phyloP scores from a whole-genome alignment of 2,113 vertebrate species.

The Ginglymostoma cirratum region DNA sequence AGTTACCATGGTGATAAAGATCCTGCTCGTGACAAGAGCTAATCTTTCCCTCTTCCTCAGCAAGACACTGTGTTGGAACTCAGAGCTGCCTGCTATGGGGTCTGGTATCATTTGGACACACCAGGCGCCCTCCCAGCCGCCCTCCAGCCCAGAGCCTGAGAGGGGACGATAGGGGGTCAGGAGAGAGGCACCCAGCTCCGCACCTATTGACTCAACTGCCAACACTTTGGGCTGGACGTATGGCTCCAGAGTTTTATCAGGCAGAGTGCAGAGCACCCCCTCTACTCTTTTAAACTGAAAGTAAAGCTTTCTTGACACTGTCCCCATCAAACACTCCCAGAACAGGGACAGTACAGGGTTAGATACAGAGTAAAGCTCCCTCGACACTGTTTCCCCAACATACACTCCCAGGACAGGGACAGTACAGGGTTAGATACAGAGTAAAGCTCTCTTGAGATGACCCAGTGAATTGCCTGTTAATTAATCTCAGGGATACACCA shows the following conservation, averaged over 20 bases:
- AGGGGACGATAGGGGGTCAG: not conserved
- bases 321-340: not conserved
- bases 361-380: no score
- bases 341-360: no score
- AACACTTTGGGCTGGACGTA: not conserved
- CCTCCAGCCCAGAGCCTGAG: no score
- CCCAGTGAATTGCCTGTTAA: not conserved
- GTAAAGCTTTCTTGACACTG: not conserved
- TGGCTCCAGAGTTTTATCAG: not conserved
- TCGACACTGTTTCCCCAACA: not conserved
- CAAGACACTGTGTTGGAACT: not conserved
- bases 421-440: not conserved
- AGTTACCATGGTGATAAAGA: not conserved
- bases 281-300: no score
- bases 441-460: not conserved
- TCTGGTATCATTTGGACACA: no score
- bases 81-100: not conserved
- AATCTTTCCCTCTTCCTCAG: not conserved
- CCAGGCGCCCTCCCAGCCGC: not conserved
- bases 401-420: no score
- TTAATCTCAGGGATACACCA: not conserved
- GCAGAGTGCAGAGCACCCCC: no score
- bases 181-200: not conserved
- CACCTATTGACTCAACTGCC: not conserved
- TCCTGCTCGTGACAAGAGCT: not conserved